Evolutionary conservation across 2,888 invertebrate species (phyloP), one percentile per base, ranked within the genome.

Genomic region (Sinohyriopsis cumingii): DNA sequence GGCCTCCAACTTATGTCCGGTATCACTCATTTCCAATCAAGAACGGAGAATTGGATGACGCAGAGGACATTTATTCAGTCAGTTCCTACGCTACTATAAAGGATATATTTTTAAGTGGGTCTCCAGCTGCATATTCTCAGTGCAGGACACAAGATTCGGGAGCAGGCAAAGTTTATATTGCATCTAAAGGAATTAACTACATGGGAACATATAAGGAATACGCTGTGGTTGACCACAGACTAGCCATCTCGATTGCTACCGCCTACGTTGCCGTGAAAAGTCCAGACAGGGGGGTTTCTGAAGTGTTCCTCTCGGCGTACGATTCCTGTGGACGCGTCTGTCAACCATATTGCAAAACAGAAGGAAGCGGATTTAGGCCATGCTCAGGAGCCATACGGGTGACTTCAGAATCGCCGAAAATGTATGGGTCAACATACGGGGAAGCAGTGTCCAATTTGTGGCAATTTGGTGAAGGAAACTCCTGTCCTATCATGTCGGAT

Each of bases 151-250:
- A 75, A 3, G 72, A 76, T 25, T 71, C 63, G n/a, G 82, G 79
- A 6, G 78, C 80, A 20, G 86, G 86, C 12, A 79, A 80, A 45
- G 82, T 86, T 12, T 86, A 80, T 64, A 71, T 86, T 28, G 71
- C 73, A 45, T 84, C 85, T 28, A 75, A 76, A 60, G 86, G 86
- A 5, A 73, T 86, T 20, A 85, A 84, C 67, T 86, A 86, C 65
- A 77, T 84, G 25, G 86, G 86, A 5, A 75, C 65, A 15, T 86
- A 86, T 73, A 84, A 84, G 62, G 86, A 86, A 65, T 82, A 82
- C 33, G 77, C 86, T 19, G 78, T 86, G 33, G 77, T 84, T 28
- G 86, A 86, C 65, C 81, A 82, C 55, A 71, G 86, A 22, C 74
- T 83, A 64, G 82, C 86, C 15, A 77, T 83, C 12, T 82, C 84